Evolutionary conservation across 2,888 invertebrate species (phyloP), one percentile per base, ranked within the genome.

Genomic region (Phyllotreta cruciferae): DNA sequence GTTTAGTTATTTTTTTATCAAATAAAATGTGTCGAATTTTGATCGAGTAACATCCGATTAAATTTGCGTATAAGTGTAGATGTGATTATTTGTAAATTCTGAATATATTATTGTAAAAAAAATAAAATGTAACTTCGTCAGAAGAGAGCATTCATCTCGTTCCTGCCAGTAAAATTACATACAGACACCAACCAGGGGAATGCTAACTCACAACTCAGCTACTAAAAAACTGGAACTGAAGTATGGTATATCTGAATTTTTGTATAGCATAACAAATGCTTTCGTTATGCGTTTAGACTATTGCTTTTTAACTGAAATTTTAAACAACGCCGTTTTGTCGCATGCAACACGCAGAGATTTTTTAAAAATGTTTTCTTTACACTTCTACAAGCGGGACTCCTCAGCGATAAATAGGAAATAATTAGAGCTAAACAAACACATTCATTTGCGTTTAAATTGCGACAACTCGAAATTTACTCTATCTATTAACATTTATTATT

Each of bases 211-310:
- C 68, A 71, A 69, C 60, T 63, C 60, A 63, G 73, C 63, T 70
- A 73, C 68, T 60, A 74, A 74, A 75, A 68, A 78, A 76, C 73
- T 64, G 56, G 66, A 80, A 81, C 79, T 69, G 56, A 81, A 75
- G 80, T 80, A 71, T 81, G 81, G 81, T 77, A 74, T 78, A 79
- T 78, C 80, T 73, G 78, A 80, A 76, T 74, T 77, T 79, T 80
- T 81, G 81, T 81, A 78, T 81, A 78, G 80, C 78, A 79, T 77
- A 75, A 73, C 70, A 71, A 64, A 53, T 60, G 66, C 56, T 13
- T 68, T 73, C 70, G 63, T 76, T 75, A 77, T 78, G 77, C 81
- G 81, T 81, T 81, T 79, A 76, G 81, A 77, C 81, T 81, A 81
- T 81, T 81, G 81, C 79, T 70, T 73, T 78, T 77, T 78, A 24